Percentiles rank a stretch among this genome's conserved stretches.
Conservation (phyloP, 1,140 invertebrate species). For the Ooceraea biroi region DNA sequence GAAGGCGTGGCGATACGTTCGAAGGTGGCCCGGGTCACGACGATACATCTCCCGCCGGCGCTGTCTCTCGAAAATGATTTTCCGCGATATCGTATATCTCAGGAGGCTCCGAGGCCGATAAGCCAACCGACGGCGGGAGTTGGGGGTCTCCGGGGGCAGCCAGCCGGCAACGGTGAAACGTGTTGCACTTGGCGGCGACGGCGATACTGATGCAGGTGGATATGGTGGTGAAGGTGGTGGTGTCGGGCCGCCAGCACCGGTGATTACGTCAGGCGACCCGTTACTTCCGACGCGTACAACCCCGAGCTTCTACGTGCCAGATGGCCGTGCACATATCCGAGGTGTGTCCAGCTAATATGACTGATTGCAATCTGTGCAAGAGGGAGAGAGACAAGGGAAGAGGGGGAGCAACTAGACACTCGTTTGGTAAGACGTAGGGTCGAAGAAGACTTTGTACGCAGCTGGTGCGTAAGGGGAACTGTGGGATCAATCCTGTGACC, state of each 20-base stretch:
- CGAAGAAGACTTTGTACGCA: not conserved
- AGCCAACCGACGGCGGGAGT: constrained; percentile 29
- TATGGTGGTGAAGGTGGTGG: constrained; percentile 10
- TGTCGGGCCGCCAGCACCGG: constrained; percentile 39
- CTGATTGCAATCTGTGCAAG: constrained; percentile 78
- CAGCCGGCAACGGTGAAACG: constrained; percentile 52
- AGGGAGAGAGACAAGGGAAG: constrained; percentile 47
- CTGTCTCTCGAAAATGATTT: constrained; percentile 74
- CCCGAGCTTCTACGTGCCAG: constrained; percentile 69
- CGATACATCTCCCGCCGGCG: constrained; percentile 58
- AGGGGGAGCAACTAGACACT: constrained; percentile 27
- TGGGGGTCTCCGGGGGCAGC: constrained; percentile 31
- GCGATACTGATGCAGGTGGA: constrained; percentile 17
- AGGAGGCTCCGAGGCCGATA: constrained; percentile 26
- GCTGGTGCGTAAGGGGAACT: not conserved
- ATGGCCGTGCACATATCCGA: constrained; percentile 73
- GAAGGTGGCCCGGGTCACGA: constrained; percentile 55
- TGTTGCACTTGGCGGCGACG: constrained; percentile 43
- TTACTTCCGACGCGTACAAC: constrained; percentile 66
- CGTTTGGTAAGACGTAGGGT: constrained; percentile 24
- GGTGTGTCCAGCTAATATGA: constrained; percentile 80
- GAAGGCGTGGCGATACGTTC: constrained; percentile 59
- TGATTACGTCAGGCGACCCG: constrained; percentile 73
- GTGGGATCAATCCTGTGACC: constrained; percentile 15
- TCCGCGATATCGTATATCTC: constrained; percentile 65